Evolutionary conservation across 2,888 invertebrate genomes (phyloP).

Genomic region (Lamellibrachia satsuma): DNA sequence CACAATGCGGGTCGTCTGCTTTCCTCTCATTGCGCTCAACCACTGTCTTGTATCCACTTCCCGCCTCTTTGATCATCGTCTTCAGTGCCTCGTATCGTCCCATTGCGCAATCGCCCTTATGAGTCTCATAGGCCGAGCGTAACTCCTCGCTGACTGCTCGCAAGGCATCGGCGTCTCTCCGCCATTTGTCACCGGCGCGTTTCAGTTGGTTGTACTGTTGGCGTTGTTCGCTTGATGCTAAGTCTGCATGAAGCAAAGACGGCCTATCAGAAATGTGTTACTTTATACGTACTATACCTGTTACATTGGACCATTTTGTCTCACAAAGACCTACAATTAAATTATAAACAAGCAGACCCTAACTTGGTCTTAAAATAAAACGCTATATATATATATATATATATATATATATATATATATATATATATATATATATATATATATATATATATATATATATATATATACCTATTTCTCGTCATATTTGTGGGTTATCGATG

Average conservation of each 20-base stretch:
- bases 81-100: constrained; percentile 41
- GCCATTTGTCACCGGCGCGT: background rate
- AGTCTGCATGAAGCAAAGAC: background rate
- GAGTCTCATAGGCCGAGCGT: background rate
- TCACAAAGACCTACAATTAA: too few relatives aligned
- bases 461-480: too few relatives aligned
- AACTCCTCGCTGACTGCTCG: background rate
- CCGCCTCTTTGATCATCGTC: constrained; percentile 39
- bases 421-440: too few relatives aligned
- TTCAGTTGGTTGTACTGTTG: background rate
- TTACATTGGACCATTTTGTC: too few relatives aligned
- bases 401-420: too few relatives aligned
- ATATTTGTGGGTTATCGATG: too few relatives aligned
- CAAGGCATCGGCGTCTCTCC: background rate
- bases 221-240: background rate
- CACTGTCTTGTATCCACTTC: constrained; percentile 26
- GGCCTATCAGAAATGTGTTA: too few relatives aligned
- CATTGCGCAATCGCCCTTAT: constrained; percentile 39
- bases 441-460: too few relatives aligned
- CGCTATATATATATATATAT: too few relatives aligned
- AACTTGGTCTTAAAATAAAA: too few relatives aligned
- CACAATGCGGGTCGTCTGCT: background rate
- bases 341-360: too few relatives aligned
- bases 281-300: too few relatives aligned
- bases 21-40: background rate